These are phyloP conservation scores for Sebastes steindachneri DNA, from an alignment of 2,797 vertebrate genomes.

Conservation along the genomic window DNA sequence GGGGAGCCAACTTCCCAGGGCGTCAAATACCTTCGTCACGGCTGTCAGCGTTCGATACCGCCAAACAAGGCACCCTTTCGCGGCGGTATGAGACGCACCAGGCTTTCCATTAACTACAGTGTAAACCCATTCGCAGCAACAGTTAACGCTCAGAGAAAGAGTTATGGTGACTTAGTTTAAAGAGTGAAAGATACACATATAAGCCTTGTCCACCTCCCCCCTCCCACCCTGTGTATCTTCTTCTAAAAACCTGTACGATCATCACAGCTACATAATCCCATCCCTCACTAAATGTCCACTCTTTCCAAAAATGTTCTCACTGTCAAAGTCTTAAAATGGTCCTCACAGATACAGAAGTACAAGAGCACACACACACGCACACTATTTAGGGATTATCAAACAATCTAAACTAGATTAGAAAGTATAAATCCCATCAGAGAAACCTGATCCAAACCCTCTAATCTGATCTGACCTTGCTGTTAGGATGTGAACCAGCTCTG, in stretches of 20 bases:
- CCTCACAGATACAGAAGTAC: background rate
- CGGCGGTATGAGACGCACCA: too few relatives aligned
- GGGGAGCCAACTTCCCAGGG: too few relatives aligned
- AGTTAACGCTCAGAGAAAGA: too few relatives aligned
- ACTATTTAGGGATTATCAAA: constrained; percentile 50
- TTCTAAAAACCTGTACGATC: background rate
- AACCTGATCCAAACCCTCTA: constrained; percentile 49
- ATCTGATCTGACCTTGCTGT: constrained; percentile 46
- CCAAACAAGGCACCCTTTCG: too few relatives aligned
- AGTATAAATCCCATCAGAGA: constrained; percentile 57
- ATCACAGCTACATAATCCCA: background rate
- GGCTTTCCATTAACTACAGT: too few relatives aligned
- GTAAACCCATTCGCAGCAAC: too few relatives aligned
- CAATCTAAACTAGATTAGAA: constrained; percentile 56
- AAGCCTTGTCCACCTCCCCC: too few relatives aligned
- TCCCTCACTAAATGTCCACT: background rate
- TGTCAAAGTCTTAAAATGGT: background rate
- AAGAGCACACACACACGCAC: background rate
- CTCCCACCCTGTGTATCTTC: too few relatives aligned
- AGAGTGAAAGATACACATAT: too few relatives aligned
- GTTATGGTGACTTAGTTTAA: too few relatives aligned
- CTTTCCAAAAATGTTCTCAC: background rate
- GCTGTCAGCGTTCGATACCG: too few relatives aligned
- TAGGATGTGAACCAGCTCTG: constrained; percentile 4
- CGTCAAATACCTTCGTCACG: too few relatives aligned